phyloP scores from a whole-genome alignment of 92 coral and sea anemone genomes.

The Nematostella vectensis region DNA sequence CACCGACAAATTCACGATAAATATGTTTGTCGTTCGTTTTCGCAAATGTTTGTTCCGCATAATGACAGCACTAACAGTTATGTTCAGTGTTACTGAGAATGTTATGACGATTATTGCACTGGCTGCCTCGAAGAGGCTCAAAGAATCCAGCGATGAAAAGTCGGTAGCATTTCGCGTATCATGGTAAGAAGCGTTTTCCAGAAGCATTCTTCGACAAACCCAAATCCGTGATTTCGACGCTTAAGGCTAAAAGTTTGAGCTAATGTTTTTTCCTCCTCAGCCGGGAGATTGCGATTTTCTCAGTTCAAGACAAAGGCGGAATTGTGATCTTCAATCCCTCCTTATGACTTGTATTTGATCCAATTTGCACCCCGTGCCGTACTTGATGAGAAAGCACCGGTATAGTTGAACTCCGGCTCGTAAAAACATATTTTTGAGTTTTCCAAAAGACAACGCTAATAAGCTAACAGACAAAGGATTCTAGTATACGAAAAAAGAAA shows the following conservation, averaged over 20 bases:
- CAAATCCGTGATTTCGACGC: too few relatives aligned
- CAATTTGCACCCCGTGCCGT: too few relatives aligned
- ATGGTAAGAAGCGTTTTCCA: not conserved
- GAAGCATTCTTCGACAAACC: not conserved
- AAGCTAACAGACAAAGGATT: too few relatives aligned
- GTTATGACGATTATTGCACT: constrained; percentile 40
- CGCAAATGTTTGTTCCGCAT: constrained; percentile 51
- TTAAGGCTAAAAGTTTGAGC: not conserved
- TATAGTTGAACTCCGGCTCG: too few relatives aligned
- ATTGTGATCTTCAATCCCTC: too few relatives aligned
- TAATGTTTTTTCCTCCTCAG: not conserved
- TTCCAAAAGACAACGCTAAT: too few relatives aligned
- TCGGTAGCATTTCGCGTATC: not conserved
- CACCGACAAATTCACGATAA: constrained; percentile 71
- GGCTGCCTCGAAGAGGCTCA: constrained; percentile 28
- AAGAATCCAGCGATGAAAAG: not conserved
- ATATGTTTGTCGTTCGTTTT: constrained; percentile 63
- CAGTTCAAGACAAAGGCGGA: not conserved
- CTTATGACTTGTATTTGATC: too few relatives aligned
- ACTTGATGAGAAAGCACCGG: too few relatives aligned
- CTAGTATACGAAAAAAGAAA: too few relatives aligned
- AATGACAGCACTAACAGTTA: constrained; percentile 55
- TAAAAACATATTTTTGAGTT: too few relatives aligned
- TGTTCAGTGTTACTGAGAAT: constrained; percentile 50
- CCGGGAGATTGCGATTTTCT: not conserved